Percentiles rank a stretch among this genome's conserved stretches.
phyloP scores from a whole-genome alignment of 2,797 vertebrate genomes.

The Pogoniulus pusillus region DNA sequence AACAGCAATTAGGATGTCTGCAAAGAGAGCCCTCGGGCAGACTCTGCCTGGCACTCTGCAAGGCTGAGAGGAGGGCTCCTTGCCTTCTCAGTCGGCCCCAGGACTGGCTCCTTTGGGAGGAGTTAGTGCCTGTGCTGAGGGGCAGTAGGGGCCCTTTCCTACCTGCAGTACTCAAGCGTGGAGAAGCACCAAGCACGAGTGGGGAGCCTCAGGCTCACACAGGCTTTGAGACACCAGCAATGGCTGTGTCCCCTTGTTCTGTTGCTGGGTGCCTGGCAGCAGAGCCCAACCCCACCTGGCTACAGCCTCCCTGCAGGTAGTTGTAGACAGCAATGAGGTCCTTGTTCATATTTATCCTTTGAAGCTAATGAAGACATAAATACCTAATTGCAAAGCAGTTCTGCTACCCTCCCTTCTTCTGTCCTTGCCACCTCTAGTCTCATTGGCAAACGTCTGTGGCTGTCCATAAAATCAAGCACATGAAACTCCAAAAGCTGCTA shows the following conservation, averaged over 20 bases:
- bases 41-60: neutral
- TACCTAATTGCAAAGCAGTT: neutral
- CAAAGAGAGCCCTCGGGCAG: neutral
- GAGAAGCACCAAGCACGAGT: neutral
- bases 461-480: neutral
- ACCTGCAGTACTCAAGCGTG: fast-evolving
- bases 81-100: neutral
- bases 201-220: neutral
- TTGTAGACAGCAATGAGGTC: no score
- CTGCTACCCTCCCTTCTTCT: neutral
- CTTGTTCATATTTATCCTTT: neutral
- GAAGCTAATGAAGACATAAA: neutral
- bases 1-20: fast-evolving
- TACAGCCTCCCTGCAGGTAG: no score
- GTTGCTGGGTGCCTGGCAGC: no score
- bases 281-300: no score
- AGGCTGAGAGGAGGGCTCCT: neutral
- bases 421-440: neutral
- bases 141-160: neutral
- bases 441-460: neutral
- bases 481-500: neutral
- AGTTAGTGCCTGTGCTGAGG: fast-evolving
- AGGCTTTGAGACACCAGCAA: fast-evolving
- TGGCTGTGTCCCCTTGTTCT: no score
- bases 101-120: neutral